Evolutionary conservation across 2,113 vertebrate genomes (phyloP).

Genomic region (Abramis brama): DNA sequence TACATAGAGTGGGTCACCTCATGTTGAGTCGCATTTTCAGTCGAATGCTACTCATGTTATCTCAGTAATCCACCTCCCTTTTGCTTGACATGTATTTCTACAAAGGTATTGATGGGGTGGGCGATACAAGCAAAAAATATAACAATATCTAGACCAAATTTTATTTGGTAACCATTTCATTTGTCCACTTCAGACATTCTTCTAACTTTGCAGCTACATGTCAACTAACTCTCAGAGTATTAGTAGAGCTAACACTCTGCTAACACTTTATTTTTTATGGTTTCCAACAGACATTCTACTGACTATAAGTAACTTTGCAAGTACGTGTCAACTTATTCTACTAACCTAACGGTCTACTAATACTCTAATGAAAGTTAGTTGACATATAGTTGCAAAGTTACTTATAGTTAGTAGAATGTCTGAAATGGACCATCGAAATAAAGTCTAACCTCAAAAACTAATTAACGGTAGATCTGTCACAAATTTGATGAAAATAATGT

Average conservation of each 20-base stretch:
- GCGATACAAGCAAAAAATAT: background rate
- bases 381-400: too few relatives aligned
- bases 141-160: background rate
- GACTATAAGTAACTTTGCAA: background rate
- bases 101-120: background rate
- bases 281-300: too few relatives aligned
- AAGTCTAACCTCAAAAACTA: background rate
- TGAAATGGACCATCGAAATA: too few relatives aligned
- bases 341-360: too few relatives aligned
- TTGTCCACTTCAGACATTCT: too few relatives aligned
- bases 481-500: background rate
- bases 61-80: background rate
- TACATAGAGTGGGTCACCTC: background rate
- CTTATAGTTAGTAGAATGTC: too few relatives aligned
- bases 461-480: background rate
- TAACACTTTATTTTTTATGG: too few relatives aligned
- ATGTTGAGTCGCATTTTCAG: background rate
- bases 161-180: too few relatives aligned
- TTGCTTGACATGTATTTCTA: background rate
- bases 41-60: background rate
- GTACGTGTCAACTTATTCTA: background rate
- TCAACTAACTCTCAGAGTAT: too few relatives aligned
- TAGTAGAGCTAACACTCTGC: too few relatives aligned
- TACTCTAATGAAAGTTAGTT: too few relatives aligned
- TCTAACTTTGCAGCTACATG: too few relatives aligned